These are phyloP conservation scores for Cephalopachus bancanus DNA, from an alignment of 2,797 vertebrate species.

Conservation along the genomic window DNA sequence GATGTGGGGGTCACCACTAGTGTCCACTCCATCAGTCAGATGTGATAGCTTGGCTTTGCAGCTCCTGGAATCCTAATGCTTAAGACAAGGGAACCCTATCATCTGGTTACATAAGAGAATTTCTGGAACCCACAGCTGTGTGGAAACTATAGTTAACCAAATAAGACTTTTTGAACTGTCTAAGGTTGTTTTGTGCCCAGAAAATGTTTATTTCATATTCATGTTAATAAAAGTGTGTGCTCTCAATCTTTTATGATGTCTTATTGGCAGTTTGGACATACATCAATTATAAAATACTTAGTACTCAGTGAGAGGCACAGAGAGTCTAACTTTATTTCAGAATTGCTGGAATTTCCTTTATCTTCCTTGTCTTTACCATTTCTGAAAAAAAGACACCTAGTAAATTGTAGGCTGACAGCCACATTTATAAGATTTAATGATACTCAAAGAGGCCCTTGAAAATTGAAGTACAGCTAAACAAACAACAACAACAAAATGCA, in stretches of 20 bases:
- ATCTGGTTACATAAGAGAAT: too few relatives aligned
- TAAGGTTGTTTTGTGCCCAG: not conserved
- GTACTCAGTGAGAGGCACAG: accelerated
- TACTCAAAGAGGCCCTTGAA: not conserved
- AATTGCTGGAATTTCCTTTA: too few relatives aligned
- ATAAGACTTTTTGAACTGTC: not conserved
- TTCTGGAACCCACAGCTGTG: not conserved
- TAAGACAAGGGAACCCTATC: not conserved
- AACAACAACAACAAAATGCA: not conserved
- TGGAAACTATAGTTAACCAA: not conserved
- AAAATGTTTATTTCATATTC: not conserved
- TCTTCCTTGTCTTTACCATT: not conserved
- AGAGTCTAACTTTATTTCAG: not conserved
- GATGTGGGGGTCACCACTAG: accelerated
- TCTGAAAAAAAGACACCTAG: not conserved
- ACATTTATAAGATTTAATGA: not conserved
- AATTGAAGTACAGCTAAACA: not conserved
- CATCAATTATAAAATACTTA: not conserved
- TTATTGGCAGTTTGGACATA: not conserved
- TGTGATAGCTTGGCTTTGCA: not conserved
- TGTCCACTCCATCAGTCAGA: accelerated
- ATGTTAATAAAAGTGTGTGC: not conserved
- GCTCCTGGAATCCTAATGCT: not conserved
- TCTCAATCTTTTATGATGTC: not conserved
- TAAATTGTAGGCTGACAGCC: not conserved